Evolutionary conservation across 2,113 vertebrate species (phyloP), one percentile per base, ranked within the genome.

Genomic region (pig (Sus scrofa)): DNA sequence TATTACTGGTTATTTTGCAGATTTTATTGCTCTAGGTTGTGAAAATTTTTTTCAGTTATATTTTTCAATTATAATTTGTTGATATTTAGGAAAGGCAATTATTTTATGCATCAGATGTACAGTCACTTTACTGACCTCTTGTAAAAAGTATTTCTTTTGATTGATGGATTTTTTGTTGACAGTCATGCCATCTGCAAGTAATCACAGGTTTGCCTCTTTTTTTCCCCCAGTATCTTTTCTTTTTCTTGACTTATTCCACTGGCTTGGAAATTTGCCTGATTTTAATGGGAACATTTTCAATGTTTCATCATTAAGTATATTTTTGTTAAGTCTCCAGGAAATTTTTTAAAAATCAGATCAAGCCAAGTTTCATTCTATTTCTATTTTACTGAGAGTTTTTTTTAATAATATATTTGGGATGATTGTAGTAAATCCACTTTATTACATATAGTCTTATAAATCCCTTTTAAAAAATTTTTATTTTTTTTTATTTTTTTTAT

Each of bases 241-340:
- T 88, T 96, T 68, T 39, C 44, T 95, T 94, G 44, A 10, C 63
- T 84, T 91, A 58, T 67, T 91, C 32, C 22, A 84, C 24, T 73
- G 56, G 37, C 56, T 87, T 91, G 68, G 22, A 96, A 92, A 85
- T 67, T n/a, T 77, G 65, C 13, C 37, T 89, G 39, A 85, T 70
- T 89, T 86, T 88, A 70, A 34, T 81, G 30, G 10, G 22, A 65
- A 68, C 62, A 7, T 78, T 94, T 88, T 77, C 26, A 20, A 30
- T 39, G 14, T 68, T 77, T 84, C 22, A 84, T 85, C 62, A 91
- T 16, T 86, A 89, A 79, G 44, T 73, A 34, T 78, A 58, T 85
- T 32, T 95, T 93, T 52, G 26, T 68, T 68, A 87, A 18, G 32
- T 81, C 30, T 34, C 11, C 39, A 77, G 16, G 54, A 65, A 39